A percentile compares a stretch with the other conserved stretches of the same genome.
Evolutionary conservation across 2,797 vertebrate genomes (phyloP).

Genomic region (Phyllotis vaccarum): DNA sequence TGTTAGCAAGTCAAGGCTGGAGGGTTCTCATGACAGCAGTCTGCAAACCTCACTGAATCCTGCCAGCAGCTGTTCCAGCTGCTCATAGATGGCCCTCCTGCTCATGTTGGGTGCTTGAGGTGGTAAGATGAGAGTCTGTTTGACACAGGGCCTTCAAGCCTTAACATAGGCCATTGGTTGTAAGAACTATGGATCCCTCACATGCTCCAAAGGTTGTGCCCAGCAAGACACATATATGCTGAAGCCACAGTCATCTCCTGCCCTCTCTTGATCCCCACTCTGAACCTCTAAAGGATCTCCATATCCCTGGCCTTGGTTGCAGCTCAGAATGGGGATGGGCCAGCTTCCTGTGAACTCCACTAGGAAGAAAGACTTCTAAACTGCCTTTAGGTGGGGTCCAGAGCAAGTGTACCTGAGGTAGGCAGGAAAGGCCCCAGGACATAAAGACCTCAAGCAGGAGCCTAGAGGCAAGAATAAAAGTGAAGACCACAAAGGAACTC

Average conservation of each 20-base stretch:
- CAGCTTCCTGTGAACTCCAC: rapidly evolving
- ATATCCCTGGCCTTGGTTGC: neutral
- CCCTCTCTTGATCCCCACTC: neutral
- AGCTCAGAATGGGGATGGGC: rapidly evolving
- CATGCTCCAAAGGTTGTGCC: neutral
- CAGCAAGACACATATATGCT: neutral
- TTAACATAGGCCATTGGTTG: neutral
- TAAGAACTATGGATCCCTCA: neutral
- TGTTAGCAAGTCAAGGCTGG: neutral
- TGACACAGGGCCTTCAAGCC: neutral
- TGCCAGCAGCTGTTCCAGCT: neutral
- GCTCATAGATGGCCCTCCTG: no score
- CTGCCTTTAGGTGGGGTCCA: rapidly evolving
- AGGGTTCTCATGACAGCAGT: neutral
- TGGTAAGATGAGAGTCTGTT: no score
- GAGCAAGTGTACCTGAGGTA: neutral
- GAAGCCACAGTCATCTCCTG: no score
- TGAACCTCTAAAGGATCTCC: neutral
- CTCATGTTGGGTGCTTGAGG: no score
- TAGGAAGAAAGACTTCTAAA: neutral
- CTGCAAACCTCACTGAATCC: neutral
- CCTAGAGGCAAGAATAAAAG: neutral
- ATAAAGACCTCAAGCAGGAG: neutral
- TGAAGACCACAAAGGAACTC: neutral
- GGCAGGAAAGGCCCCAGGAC: neutral